These are phyloP conservation scores for Macaria liturata DNA, from an alignment of 2,888 invertebrate genomes.

Conservation along the genomic window DNA sequence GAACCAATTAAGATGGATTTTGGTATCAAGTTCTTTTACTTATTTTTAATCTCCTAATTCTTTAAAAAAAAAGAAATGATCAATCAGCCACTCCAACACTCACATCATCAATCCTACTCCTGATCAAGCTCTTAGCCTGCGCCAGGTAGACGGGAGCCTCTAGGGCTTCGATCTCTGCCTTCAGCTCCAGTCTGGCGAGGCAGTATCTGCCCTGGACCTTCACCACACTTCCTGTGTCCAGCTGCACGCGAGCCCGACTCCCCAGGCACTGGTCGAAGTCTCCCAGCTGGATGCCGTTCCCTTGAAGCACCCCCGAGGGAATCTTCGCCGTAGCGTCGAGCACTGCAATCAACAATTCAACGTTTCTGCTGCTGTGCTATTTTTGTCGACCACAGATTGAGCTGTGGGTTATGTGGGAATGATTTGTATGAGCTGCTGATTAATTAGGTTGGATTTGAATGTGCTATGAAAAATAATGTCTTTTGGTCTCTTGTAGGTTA, in stretches of 20 bases:
- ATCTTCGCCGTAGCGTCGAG: slow-evolving; percentile 88
- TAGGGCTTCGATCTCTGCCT: slow-evolving; percentile 81
- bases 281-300: slow-evolving; percentile 88
- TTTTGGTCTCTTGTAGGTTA: too few relatives aligned
- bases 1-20: too few relatives aligned
- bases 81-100: slow-evolving; percentile 45
- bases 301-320: slow-evolving; percentile 86
- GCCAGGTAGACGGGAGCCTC: slow-evolving; percentile 86
- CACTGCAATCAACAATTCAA: slow-evolving; percentile 83
- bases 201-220: slow-evolving; percentile 88
- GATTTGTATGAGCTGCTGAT: too few relatives aligned
- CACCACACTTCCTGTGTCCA: slow-evolving; percentile 83
- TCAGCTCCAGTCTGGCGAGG: slow-evolving; percentile 85
- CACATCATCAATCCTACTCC: slow-evolving; percentile 85
- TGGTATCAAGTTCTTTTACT: too few relatives aligned
- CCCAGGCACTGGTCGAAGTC: slow-evolving; percentile 88
- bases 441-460: too few relatives aligned
- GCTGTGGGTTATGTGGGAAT: too few relatives aligned
- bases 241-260: slow-evolving; percentile 83
- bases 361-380: slow-evolving; percentile 35
- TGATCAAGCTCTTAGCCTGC: slow-evolving; percentile 85
- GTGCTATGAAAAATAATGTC: too few relatives aligned
- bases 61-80: too few relatives aligned
- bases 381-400: neutral
- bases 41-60: too few relatives aligned